Evolutionary conservation across 2,113 vertebrate species (phyloP).

Genomic region (Oceanodroma tethys): DNA sequence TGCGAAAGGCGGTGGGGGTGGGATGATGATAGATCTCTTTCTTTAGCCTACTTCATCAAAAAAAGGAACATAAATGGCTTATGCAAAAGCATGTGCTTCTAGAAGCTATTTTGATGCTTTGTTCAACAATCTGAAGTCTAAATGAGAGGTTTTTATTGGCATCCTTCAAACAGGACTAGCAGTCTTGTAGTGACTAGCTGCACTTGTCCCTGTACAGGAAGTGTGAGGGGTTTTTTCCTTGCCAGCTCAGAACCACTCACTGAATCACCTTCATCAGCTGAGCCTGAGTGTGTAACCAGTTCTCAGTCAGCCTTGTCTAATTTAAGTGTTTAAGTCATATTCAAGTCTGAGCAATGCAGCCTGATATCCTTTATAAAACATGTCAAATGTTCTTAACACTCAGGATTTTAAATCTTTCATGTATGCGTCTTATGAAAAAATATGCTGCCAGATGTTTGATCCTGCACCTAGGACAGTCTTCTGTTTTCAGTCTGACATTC

Average conservation of each 20-base stretch:
- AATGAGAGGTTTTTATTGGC: constrained; percentile 6
- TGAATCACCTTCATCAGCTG: constrained; percentile 66
- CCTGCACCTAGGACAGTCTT: not conserved
- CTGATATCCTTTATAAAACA: not conserved
- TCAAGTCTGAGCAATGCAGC: not conserved
- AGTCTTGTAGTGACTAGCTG: not conserved
- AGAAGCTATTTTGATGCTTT: constrained; percentile 31
- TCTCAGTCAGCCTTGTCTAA: not conserved
- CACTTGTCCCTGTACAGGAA: constrained; percentile 33
- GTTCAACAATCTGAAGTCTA: not conserved
- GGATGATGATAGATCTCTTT: not conserved
- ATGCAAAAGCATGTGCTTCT: not conserved
- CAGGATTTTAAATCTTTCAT: not conserved
- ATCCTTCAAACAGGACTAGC: not conserved
- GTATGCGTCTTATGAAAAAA: not conserved
- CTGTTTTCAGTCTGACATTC: not conserved
- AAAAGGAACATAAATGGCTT: not conserved
- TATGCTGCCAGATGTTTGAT: constrained; percentile 11
- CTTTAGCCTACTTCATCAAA: not conserved
- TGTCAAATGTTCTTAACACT: not conserved
- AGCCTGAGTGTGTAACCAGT: constrained; percentile 31
- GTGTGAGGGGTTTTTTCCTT: not conserved
- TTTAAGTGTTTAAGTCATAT: not conserved
- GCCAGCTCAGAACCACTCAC: constrained; percentile 44
- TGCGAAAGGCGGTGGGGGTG: rapidly evolving